Evolutionary conservation across 2,888 invertebrate genomes (phyloP).

Genomic region (Chromoteleia sp.): DNA sequence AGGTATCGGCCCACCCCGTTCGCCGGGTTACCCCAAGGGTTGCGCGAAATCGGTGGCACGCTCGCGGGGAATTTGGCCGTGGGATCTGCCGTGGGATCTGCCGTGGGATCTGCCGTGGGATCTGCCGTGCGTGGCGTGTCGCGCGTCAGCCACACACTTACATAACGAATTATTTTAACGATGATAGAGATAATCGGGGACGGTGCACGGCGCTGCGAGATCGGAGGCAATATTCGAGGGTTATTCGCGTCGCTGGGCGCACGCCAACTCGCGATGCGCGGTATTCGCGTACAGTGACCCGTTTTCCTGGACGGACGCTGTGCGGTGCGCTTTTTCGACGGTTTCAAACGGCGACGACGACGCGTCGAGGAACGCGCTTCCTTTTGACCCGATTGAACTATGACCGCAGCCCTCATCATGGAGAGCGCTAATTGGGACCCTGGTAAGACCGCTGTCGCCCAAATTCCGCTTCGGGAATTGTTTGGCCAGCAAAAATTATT

Average conservation of each 20-base stretch:
- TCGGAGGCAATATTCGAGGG: slow-evolving; percentile 73
- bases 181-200: slow-evolving; percentile 75
- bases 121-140: neutral
- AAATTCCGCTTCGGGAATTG: no score
- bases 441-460: slow-evolving; percentile 79
- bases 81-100: no score
- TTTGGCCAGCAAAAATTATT: no score
- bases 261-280: slow-evolving; percentile 74
- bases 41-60: neutral
- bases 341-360: slow-evolving; percentile 28
- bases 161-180: slow-evolving; percentile 82
- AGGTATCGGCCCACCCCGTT: no score
- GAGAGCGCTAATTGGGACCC: slow-evolving; percentile 88
- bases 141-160: slow-evolving; percentile 79
- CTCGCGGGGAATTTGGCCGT: slow-evolving; percentile 1
- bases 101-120: slow-evolving; percentile 11
- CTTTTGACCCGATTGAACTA: slow-evolving; percentile 73
- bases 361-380: slow-evolving; percentile 12
- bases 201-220: slow-evolving; percentile 70
- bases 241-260: slow-evolving; percentile 75
- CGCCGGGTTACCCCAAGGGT: no score
- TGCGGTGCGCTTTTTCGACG: slow-evolving; percentile 34
- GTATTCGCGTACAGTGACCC: slow-evolving; percentile 71
- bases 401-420: slow-evolving; percentile 87
- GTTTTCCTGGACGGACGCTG: slow-evolving; percentile 65